A percentile compares a stretch with the other conserved stretches of the same genome.
phyloP scores from a whole-genome alignment of 2,113 vertebrate species.

The Pithys albifrons region DNA sequence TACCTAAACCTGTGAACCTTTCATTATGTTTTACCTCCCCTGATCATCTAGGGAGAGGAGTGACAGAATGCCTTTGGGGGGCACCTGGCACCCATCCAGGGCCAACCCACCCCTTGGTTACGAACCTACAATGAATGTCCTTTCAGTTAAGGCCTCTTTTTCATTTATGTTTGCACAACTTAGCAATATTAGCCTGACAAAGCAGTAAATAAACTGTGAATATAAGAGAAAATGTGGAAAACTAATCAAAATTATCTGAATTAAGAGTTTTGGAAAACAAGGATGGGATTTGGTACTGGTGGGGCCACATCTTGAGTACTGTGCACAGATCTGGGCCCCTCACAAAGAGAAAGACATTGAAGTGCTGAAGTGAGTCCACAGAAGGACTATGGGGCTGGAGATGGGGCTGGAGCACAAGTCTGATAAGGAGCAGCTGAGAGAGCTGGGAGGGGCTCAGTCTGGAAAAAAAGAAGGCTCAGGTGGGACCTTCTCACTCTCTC shows the following conservation, averaged over 20 bases:
- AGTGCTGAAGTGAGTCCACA: rapidly evolving
- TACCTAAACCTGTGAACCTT: background rate
- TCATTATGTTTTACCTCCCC: background rate
- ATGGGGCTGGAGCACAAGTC: background rate
- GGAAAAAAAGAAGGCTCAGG: background rate
- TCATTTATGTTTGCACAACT: background rate
- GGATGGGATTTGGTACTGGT: background rate
- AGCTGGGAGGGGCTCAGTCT: background rate
- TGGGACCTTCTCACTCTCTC: background rate
- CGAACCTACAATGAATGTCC: background rate
- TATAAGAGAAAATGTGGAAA: background rate
- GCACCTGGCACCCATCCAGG: background rate
- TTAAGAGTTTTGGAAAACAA: background rate
- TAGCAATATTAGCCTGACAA: background rate
- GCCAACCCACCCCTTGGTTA: background rate
- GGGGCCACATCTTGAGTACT: too few relatives aligned
- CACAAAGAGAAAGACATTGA: background rate
- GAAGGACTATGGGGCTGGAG: rapidly evolving
- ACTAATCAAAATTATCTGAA: background rate
- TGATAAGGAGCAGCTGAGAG: background rate
- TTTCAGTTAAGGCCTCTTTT: background rate
- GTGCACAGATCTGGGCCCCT: background rate
- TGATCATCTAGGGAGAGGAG: background rate
- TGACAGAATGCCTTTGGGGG: background rate
- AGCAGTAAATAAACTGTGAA: background rate